Percentiles rank a stretch among this genome's conserved stretches.
phyloP scores from a whole-genome alignment of 2,113 vertebrate species.

The Phalacrocorax brasilianus region DNA sequence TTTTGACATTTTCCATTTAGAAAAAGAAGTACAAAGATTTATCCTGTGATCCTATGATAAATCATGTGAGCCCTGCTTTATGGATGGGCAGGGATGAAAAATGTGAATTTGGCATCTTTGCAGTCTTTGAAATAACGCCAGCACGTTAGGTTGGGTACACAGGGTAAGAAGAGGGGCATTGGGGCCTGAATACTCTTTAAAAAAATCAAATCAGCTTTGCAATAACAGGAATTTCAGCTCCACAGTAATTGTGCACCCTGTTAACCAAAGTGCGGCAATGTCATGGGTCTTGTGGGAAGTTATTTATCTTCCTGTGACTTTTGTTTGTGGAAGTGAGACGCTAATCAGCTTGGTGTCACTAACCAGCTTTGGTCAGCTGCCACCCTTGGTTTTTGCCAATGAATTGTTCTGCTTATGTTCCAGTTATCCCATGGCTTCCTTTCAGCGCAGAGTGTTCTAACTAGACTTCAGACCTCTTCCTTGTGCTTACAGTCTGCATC shows the following conservation, averaged over 20 bases:
- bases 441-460: neutral
- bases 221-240: neutral
- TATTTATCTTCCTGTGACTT: slow-evolving; percentile 34
- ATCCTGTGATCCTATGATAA: slow-evolving; percentile 49
- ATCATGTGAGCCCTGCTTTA: slow-evolving; percentile 39
- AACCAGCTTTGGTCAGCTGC: slow-evolving; percentile 41
- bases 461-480: neutral
- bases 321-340: slow-evolving; percentile 28
- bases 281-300: slow-evolving; percentile 23
- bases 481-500: neutral
- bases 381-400: slow-evolving; percentile 24
- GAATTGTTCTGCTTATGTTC: neutral
- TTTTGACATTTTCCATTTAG: slow-evolving; percentile 53
- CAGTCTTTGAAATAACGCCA: slow-evolving; percentile 29
- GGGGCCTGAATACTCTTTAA: neutral
- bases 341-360: slow-evolving; percentile 43
- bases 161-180: neutral
- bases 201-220: neutral
- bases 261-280: neutral
- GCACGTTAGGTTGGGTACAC: neutral
- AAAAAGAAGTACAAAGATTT: slow-evolving; percentile 54
- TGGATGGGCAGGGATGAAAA: slow-evolving; percentile 48
- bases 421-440: slow-evolving; percentile 5
- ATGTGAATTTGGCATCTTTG: slow-evolving; percentile 41
- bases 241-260: neutral